Evolutionary conservation across 2,888 invertebrate genomes (phyloP).

Genomic region (Biston stratarius): DNA sequence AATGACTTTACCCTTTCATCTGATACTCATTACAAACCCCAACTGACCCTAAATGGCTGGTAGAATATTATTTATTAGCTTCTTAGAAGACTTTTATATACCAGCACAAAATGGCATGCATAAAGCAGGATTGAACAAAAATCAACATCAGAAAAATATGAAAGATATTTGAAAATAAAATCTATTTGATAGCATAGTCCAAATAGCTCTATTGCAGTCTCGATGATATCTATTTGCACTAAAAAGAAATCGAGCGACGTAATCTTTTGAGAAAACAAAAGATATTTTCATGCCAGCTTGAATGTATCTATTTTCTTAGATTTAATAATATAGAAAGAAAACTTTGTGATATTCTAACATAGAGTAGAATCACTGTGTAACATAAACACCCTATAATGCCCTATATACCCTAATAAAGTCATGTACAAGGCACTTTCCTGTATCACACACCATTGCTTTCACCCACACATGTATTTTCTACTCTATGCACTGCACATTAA

Average conservation of each 20-base stretch:
- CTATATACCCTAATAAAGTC: conserved; percentile 22
- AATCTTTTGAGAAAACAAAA: conserved; percentile 14
- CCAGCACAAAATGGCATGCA: conserved; percentile 5
- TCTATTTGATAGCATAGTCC: conserved; percentile 5
- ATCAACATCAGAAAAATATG: background rate
- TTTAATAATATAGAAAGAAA: conserved; percentile 18
- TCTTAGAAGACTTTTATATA: conserved; percentile 52
- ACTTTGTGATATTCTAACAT: conserved; percentile 1
- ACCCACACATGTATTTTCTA: conserved; percentile 69
- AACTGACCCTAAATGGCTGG: conserved; percentile 24
- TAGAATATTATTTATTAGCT: conserved; percentile 38
- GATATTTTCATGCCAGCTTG: conserved; percentile 13
- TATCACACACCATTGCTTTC: conserved; percentile 72
- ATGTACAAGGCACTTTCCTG: conserved; percentile 45
- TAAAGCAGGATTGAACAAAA: background rate
- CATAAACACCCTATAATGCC: conserved; percentile 25
- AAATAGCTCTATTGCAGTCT: conserved; percentile 13
- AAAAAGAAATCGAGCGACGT: conserved; percentile 15
- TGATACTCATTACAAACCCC: conserved; percentile 37
- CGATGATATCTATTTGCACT: conserved; percentile 10
- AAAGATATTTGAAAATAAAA: background rate
- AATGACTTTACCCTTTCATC: conserved; percentile 71
- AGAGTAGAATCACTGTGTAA: conserved; percentile 25
- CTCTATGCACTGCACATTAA: conserved; percentile 83
- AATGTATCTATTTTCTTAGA: conserved; percentile 11